These are phyloP conservation scores for Carlito syrichta DNA, from an alignment of 2,113 vertebrate genomes.

Conservation along the genomic window DNA sequence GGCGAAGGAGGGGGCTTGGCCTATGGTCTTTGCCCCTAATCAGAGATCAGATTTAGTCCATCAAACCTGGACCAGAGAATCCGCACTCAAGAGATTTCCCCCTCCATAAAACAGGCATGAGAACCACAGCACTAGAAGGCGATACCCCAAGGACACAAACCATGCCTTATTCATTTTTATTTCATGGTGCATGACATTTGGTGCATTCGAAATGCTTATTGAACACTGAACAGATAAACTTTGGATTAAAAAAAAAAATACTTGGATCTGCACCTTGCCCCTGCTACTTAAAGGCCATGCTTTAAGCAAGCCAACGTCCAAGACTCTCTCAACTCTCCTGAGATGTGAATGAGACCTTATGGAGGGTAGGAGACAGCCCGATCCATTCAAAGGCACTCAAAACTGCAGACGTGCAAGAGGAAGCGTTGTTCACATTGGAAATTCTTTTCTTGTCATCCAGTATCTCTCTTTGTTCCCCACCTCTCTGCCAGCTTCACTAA, in stretches of 20 bases:
- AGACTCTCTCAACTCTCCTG: not conserved
- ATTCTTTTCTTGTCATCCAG: not conserved
- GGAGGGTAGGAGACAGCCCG: not conserved
- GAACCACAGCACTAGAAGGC: not conserved
- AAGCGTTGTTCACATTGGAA: not conserved
- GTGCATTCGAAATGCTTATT: not conserved
- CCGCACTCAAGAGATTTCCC: fast-evolving
- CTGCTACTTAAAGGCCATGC: not conserved
- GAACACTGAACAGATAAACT: not conserved
- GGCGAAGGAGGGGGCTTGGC: not conserved
- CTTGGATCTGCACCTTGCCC: not conserved
- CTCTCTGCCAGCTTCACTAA: not conserved
- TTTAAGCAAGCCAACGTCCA: not conserved
- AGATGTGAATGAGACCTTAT: not conserved
- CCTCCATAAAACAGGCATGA: not conserved
- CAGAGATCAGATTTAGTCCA: not conserved
- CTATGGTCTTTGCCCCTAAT: not conserved
- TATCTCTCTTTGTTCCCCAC: not conserved
- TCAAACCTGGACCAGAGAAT: not conserved
- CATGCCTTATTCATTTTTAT: not conserved
- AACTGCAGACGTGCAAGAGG: not conserved
- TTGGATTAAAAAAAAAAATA: not conserved
- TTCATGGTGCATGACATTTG: not conserved
- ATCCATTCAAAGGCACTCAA: not conserved
- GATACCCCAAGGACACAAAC: not conserved